These are phyloP conservation scores for Lamellibrachia columna DNA, from an alignment of 2,888 invertebrate genomes.

Conservation along the genomic window DNA sequence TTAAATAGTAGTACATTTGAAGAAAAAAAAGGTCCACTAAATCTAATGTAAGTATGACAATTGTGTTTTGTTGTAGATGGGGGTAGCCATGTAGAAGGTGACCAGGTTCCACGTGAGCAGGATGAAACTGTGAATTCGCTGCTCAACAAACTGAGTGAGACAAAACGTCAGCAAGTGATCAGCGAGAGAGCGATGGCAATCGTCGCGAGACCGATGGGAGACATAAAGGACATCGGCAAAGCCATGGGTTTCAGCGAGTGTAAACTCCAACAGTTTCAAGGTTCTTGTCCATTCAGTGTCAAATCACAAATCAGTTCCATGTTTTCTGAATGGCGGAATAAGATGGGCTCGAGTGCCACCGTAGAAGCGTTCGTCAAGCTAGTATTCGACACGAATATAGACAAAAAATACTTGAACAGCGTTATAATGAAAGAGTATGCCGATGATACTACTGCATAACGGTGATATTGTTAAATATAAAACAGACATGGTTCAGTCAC, in stretches of 20 bases:
- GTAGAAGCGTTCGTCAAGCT: background rate
- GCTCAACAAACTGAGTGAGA: background rate
- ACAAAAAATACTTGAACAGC: background rate
- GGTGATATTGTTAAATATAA: too few relatives aligned
- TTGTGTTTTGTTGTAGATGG: background rate
- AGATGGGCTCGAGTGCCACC: background rate
- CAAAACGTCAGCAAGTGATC: background rate
- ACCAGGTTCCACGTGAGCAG: too few relatives aligned
- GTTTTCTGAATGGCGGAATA: background rate
- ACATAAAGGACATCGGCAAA: too few relatives aligned
- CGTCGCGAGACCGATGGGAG: background rate
- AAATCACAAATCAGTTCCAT: background rate
- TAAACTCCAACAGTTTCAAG: background rate
- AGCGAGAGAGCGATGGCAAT: background rate
- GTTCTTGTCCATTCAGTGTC: background rate
- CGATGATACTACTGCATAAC: too few relatives aligned
- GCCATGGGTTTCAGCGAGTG: background rate
- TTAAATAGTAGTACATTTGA: background rate
- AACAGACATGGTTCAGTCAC: too few relatives aligned
- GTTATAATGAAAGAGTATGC: background rate
- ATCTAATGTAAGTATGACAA: background rate
- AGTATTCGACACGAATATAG: background rate
- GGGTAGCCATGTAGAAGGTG: background rate
- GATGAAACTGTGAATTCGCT: background rate
- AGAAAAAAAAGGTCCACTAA: background rate